Evolutionary conservation across 2,888 invertebrate genomes (phyloP).

Genomic region (Macaria notata): DNA sequence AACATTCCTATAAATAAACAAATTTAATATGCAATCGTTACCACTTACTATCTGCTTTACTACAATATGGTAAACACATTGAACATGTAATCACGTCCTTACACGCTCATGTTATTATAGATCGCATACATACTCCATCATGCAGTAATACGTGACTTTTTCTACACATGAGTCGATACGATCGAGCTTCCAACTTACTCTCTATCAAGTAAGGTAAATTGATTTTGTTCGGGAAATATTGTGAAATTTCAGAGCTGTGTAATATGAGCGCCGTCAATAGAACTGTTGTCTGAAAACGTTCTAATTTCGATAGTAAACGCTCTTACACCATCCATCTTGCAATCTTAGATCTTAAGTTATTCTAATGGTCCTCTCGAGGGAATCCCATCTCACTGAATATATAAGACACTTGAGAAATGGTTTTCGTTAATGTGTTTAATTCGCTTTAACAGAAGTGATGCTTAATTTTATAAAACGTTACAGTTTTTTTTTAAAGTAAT

Average conservation of each 20-base stretch:
- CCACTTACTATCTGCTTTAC: constrained; percentile 7
- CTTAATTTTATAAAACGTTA: neutral
- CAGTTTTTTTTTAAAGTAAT: too few species aligned
- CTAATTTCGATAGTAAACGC: constrained; percentile 39
- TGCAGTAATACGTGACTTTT: constrained; percentile 71
- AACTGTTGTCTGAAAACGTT: constrained; percentile 41
- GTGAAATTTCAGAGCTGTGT: constrained; percentile 57
- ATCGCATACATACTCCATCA: constrained; percentile 40
- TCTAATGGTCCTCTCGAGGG: constrained; percentile 28
- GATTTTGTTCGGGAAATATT: constrained; percentile 68
- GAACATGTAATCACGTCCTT: constrained; percentile 44
- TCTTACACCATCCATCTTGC: constrained; percentile 38
- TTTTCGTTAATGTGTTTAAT: constrained; percentile 21
- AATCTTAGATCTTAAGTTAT: constrained; percentile 34
- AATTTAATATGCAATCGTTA: constrained; percentile 25
- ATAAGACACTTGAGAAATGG: constrained; percentile 28
- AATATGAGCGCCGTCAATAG: constrained; percentile 47
- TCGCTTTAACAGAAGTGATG: constrained; percentile 20
- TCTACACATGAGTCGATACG: constrained; percentile 54
- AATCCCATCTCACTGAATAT: constrained; percentile 30
- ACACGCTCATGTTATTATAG: constrained; percentile 54
- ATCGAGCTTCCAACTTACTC: constrained; percentile 54
- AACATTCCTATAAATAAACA: too few species aligned
- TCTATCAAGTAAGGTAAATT: constrained; percentile 61
- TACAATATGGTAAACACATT: constrained; percentile 13